Percentiles rank a stretch among this genome's conserved stretches.
Conservation (phyloP, 2,113 vertebrate genomes). For the Tachuris rubrigastra region DNA sequence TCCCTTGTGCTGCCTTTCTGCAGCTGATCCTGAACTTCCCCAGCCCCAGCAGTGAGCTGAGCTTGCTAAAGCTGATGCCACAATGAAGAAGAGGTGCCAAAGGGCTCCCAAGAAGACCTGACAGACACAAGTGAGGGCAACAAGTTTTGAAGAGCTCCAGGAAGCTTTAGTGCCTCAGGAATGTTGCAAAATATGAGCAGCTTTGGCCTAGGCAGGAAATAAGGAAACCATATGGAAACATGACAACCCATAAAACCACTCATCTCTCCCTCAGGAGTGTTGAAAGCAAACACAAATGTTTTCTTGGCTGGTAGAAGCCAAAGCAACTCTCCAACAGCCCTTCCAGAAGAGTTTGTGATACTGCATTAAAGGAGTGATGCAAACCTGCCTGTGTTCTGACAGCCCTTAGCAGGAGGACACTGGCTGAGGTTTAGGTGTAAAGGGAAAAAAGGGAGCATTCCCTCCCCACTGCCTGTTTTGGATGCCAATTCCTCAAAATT, state of each 20-base stretch:
- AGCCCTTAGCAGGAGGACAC: fast-evolving
- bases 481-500: neutral
- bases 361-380: neutral
- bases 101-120: neutral
- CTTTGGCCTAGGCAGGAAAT: neutral
- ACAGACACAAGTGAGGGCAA: fast-evolving
- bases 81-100: neutral
- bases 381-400: neutral
- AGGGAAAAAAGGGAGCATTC: neutral
- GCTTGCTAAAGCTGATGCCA: neutral
- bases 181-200: neutral
- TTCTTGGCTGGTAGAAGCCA: neutral
- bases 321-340: neutral
- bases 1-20: neutral
- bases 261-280: neutral
- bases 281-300: neutral
- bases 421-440: neutral
- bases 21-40: neutral
- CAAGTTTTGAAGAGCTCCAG: neutral
- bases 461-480: neutral
- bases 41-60: neutral
- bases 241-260: neutral
- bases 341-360: neutral
- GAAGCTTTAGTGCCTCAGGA: neutral
- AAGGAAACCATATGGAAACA: neutral